A percentile compares a stretch with the other conserved stretches of the same genome.
These are phyloP conservation scores for Cephonodes hylas DNA, from an alignment of 2,888 invertebrate species.

Conservation along the genomic window DNA sequence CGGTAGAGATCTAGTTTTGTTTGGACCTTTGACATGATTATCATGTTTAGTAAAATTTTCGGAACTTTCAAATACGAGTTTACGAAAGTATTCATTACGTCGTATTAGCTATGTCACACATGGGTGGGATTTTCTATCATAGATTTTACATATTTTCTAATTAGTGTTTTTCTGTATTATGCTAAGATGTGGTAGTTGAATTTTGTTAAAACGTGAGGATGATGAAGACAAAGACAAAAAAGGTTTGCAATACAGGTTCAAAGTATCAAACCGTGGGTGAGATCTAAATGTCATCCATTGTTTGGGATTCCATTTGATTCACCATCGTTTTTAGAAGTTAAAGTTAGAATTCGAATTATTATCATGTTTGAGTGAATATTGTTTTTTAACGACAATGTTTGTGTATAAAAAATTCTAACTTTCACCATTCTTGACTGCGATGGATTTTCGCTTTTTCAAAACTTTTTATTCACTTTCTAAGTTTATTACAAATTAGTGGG, in stretches of 20 bases:
- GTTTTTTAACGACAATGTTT: background rate
- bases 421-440: background rate
- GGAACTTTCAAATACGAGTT: too few relatives aligned
- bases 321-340: background rate
- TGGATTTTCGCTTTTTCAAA: background rate
- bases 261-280: background rate
- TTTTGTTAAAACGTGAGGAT: background rate
- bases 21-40: background rate
- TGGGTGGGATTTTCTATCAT: too few relatives aligned
- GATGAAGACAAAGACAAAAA: background rate
- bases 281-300: background rate
- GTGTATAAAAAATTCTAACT: conserved; percentile 1
- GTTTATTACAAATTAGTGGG: conserved; percentile 4
- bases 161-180: too few relatives aligned
- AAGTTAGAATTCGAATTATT: background rate
- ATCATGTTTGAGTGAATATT: background rate
- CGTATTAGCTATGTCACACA: too few relatives aligned
- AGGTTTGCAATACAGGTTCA: background rate
- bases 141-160: too few relatives aligned
- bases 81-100: too few relatives aligned
- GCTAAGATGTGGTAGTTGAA: too few relatives aligned
- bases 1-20: background rate
- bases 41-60: background rate
- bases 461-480: conserved; percentile 10
- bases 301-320: background rate